Evolutionary conservation across 2,888 invertebrate genomes (phyloP).

Genomic region (Phasia obesa): DNA sequence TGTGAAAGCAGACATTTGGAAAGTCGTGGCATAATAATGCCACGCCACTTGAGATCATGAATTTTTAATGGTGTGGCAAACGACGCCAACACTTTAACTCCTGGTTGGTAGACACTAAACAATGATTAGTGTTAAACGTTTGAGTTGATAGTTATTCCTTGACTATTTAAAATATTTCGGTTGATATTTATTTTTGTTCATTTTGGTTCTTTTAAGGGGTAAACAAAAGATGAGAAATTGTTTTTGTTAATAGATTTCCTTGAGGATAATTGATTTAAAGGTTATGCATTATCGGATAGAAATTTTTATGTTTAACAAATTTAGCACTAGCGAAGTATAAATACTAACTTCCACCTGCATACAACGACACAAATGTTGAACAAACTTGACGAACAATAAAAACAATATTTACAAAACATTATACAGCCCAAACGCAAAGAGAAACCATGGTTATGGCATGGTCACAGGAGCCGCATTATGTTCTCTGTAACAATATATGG

Average conservation of each 20-base stretch:
- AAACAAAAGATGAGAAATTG: constrained; percentile 20
- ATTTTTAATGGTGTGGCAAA: constrained; percentile 75
- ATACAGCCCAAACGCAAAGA: too few species aligned
- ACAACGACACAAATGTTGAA: too few species aligned
- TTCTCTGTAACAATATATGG: too few species aligned
- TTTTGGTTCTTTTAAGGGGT: background rate
- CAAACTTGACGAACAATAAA: too few species aligned
- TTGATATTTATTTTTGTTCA: background rate
- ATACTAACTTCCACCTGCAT: too few species aligned
- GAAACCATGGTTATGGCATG: too few species aligned
- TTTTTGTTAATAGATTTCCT: constrained; percentile 50
- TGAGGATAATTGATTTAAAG: constrained; percentile 44
- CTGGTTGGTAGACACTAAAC: constrained; percentile 58
- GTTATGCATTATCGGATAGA: background rate
- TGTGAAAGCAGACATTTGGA: constrained; percentile 18
- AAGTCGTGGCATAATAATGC: constrained; percentile 41
- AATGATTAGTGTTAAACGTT: constrained; percentile 69
- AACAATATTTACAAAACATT: too few species aligned
- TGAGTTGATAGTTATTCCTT: constrained; percentile 27
- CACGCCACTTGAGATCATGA: constrained; percentile 78
- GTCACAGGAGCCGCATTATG: too few species aligned
- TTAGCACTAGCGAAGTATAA: too few species aligned
- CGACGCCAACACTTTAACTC: constrained; percentile 55
- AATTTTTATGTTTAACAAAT: too few species aligned
- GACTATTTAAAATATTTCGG: constrained; percentile 9